Evolutionary conservation across 2,888 invertebrate species (phyloP), one percentile per base, ranked within the genome.

Genomic region (Oxycera nigricornis): DNA sequence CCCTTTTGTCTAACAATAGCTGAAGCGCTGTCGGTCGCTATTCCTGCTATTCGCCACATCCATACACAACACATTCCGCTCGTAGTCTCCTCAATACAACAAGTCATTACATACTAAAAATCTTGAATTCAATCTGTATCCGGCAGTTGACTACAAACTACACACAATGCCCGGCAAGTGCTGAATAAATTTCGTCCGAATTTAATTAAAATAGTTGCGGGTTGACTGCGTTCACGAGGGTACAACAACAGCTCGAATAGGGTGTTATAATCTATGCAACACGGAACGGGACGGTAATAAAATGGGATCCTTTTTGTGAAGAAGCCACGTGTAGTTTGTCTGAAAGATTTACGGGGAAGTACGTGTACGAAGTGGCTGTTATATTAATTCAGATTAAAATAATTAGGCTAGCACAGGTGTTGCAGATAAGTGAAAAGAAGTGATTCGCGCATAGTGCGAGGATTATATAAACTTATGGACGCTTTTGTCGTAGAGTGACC

Each of bases 131-230:
- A 31, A 59, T 59, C 62, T 62, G 35, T 62, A 62, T 31, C 62
- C 62, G 62, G 62, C 22, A 62, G 62, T 62, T 20, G 62, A 62
- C 62, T 62, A 39, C n/a, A 28, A 17, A 22, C 59, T 28, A 26
- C 59, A 59, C 11, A 62, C 39, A 62, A 35, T 20, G 39, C 31
- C 31, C n/a, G 20, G 52, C 68, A 20, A 68, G 30, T 30, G 30
- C 68, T 50, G 68, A 68, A 68, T 68, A 52, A 68, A 30, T 68
- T 22, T 68, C 31, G 28, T 14, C 31, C n/a, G 30, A 68, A 30
- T 68, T 68, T 50, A 68, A 68, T 68, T 68, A 68, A 68, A 68
- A 68, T 68, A 50, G 50, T 50, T 68, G 68, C 50, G 52, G 50
- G 52, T 30, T 46, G 67, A 67, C 46, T 62, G 62, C 6, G 39